Evolutionary conservation across 2,797 vertebrate species (phyloP), one percentile per base, ranked within the genome.

Genomic region (Chiroxiphia lanceolata): DNA sequence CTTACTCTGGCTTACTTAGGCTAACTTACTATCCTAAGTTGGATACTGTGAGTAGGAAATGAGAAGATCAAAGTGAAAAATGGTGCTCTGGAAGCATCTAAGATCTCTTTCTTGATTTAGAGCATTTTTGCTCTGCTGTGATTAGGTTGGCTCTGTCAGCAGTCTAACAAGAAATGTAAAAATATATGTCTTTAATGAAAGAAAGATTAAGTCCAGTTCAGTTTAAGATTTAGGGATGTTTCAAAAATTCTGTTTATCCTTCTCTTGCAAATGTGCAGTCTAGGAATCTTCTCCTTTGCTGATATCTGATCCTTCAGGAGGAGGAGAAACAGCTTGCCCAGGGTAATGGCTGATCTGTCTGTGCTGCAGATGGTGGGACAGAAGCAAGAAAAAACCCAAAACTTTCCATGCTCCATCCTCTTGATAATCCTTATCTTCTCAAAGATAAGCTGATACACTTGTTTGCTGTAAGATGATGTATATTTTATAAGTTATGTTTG

Each of bases 171-270:
- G 38, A 89, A 84, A 81, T 31, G 48, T 71, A 81, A 69, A 90
- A 83, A 57, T 13, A 21, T 54, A 81, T 71, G 50, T 83, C 64
- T 90, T 84, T 34, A 78, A 93, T 83, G 65, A 90, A 95, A 90
- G 23, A 33, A 34, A 94, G 80, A 95, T 64, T 48, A 86, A 90
- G 19, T 33, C 54, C 80, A 75, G 65, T 65, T 88, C 38, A 36
- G 34, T 81, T 69, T 53, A 76, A 83, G 70, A 80, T 84, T 77
- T 90, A 92, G 45, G 34, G 42, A 65, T 69, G 67, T 81, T 78
- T 94, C 53, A 36, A 86, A 90, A 86, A 75, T 40, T 91, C 34
- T 89, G 80, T 84, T 96, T 82, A 89, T 79, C 33, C 21, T 91
- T 69, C 56, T 91, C 48, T 67, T 78, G 61, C 7, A 5, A 75